These are phyloP conservation scores for Anolis carolinensis DNA, from an alignment of 2,113 vertebrate species.

Conservation along the genomic window DNA sequence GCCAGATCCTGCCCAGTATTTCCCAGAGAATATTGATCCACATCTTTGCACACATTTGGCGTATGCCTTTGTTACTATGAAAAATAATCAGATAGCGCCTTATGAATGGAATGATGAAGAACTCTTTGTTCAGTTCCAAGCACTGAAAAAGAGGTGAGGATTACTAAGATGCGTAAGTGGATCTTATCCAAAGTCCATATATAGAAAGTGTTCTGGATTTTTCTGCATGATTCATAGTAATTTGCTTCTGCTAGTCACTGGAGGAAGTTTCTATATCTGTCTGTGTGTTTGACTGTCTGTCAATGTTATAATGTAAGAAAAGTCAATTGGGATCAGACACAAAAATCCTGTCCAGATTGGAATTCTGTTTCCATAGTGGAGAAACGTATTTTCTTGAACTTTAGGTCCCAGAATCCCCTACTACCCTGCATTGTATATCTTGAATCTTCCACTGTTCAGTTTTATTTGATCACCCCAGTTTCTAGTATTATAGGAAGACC, in stretches of 20 bases:
- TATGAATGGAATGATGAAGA: slow-evolving; percentile 77
- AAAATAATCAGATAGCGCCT: slow-evolving; percentile 68
- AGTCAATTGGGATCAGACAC: too few species aligned
- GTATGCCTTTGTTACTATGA: slow-evolving; percentile 74
- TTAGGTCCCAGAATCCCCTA: too few species aligned
- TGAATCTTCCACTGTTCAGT: too few species aligned
- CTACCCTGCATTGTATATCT: too few species aligned
- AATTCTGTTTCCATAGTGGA: too few species aligned
- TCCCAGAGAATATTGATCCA: slow-evolving; percentile 74
- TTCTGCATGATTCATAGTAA: neutral
- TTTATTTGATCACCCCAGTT: too few species aligned
- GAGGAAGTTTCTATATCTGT: neutral
- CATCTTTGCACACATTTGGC: slow-evolving; percentile 81
- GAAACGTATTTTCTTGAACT: too few species aligned
- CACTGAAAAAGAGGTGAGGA: slow-evolving; percentile 75
- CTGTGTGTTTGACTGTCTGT: too few species aligned
- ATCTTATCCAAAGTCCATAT: neutral
- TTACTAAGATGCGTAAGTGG: neutral
- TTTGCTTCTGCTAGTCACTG: neutral
- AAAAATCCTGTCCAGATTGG: too few species aligned
- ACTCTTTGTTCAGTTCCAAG: slow-evolving; percentile 68
- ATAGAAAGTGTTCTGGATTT: neutral
- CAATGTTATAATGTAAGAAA: too few species aligned
- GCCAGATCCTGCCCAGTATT: slow-evolving; percentile 66
- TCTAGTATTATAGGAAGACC: too few species aligned